These are phyloP conservation scores for Patella vulgata DNA, from an alignment of 1,140 invertebrate genomes.

Conservation along the genomic window DNA sequence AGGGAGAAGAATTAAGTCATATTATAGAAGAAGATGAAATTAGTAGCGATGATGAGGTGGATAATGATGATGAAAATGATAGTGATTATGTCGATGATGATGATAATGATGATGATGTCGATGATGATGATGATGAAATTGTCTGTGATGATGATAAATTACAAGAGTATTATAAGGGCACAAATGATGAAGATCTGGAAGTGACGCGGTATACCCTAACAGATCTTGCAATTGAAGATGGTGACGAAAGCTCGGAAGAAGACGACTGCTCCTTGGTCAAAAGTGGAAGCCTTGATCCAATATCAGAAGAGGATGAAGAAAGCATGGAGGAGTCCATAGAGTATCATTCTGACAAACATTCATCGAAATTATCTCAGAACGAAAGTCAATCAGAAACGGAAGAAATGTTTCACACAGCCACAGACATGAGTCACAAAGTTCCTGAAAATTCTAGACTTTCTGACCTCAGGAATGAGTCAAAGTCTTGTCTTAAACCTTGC, in stretches of 20 bases:
- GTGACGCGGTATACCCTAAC: background rate
- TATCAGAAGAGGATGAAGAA: background rate
- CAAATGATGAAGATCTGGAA: constrained; percentile 13
- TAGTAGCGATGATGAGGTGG: constrained; percentile 4
- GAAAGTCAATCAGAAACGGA: too few relatives aligned
- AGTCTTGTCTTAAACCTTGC: too few relatives aligned
- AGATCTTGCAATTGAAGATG: background rate
- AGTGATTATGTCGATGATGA: constrained; percentile 16
- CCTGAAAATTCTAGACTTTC: too few relatives aligned
- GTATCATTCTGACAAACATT: too few relatives aligned
- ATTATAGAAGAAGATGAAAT: constrained; percentile 24
- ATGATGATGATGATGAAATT: constrained; percentile 13
- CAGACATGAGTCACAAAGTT: too few relatives aligned
- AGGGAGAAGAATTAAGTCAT: constrained; percentile 18
- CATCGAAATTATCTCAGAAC: too few relatives aligned
- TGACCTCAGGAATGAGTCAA: too few relatives aligned
- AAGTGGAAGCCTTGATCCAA: too few relatives aligned
- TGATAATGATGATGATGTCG: constrained; percentile 19
- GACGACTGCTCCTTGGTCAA: background rate
- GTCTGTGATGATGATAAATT: constrained; percentile 22
- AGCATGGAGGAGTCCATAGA: too few relatives aligned
- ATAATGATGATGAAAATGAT: constrained; percentile 14
- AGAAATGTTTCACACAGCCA: too few relatives aligned
- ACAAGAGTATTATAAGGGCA: constrained; percentile 21
- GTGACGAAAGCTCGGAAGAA: too few relatives aligned